A percentile compares a stretch with the other conserved stretches of the same genome.
phyloP scores from a whole-genome alignment of 2,113 vertebrate genomes.

The Hystrix cristata region DNA sequence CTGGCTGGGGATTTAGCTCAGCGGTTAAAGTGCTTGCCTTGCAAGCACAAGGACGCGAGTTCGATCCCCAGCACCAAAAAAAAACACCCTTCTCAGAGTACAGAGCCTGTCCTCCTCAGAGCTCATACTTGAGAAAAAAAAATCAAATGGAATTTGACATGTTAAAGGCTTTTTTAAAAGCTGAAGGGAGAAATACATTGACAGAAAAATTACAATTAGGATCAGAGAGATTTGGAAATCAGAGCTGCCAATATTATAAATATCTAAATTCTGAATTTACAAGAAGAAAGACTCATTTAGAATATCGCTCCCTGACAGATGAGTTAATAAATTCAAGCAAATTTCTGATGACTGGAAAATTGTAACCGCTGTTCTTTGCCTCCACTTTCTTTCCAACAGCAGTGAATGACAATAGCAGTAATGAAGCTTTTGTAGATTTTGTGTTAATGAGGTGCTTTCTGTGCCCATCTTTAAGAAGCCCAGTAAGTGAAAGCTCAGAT shows the following conservation, averaged over 20 bases:
- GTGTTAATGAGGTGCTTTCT: neutral
- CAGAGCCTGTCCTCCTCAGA: neutral
- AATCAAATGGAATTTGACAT: neutral
- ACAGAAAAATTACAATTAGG: neutral
- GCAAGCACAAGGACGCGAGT: too few relatives aligned
- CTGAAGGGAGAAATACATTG: neutral
- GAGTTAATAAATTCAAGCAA: neutral
- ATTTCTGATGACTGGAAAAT: neutral
- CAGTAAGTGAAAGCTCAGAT: neutral
- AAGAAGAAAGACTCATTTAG: conserved; percentile 28
- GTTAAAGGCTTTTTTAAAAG: neutral
- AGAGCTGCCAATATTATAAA: neutral
- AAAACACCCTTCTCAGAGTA: neutral
- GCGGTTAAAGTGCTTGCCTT: too few relatives aligned
- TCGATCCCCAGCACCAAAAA: too few relatives aligned
- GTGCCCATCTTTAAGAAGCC: neutral
- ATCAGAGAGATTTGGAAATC: neutral
- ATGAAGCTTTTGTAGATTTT: neutral
- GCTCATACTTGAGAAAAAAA: neutral
- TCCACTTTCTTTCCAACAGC: neutral
- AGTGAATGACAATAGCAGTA: neutral
- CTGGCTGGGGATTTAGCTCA: too few relatives aligned
- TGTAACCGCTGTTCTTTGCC: neutral
- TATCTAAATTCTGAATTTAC: neutral
- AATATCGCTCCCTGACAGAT: neutral